phyloP scores from a whole-genome alignment of 2,113 vertebrate genomes.

The Peucedramus taeniatus region DNA sequence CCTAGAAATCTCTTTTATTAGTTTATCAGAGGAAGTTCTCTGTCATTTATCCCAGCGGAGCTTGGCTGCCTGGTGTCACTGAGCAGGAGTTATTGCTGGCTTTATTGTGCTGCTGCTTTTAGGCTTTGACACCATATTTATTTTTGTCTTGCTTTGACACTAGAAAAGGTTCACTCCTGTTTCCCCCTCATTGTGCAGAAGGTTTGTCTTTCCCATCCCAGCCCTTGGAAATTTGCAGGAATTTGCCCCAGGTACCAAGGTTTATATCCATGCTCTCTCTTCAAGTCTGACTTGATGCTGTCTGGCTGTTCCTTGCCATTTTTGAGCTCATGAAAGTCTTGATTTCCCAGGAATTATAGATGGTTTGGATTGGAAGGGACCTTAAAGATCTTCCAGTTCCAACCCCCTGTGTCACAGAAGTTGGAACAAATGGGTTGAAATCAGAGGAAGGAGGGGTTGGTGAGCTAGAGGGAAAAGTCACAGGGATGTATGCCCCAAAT shows the following conservation, averaged over 20 bases:
- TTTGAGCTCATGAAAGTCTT: neutral
- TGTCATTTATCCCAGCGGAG: slow-evolving; percentile 51
- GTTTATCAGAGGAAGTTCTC: slow-evolving; percentile 66
- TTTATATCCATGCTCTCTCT: neutral
- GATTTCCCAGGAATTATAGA: neutral
- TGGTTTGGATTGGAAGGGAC: neutral
- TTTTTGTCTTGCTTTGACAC: neutral
- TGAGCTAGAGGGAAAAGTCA: neutral
- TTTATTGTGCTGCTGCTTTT: neutral
- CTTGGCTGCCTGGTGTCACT: slow-evolving; percentile 13
- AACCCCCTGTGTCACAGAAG: neutral
- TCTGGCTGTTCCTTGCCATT: neutral
- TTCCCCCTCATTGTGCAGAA: neutral
- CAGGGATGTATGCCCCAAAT: fast-evolving
- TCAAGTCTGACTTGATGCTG: neutral
- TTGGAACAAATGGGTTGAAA: neutral
- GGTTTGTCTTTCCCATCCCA: neutral
- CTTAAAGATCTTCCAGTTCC: neutral
- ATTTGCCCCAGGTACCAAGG: neutral
- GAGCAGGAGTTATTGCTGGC: neutral
- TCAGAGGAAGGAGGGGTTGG: neutral
- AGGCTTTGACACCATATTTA: neutral
- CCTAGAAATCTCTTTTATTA: slow-evolving; percentile 69
- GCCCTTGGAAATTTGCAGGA: neutral
- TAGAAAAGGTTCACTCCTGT: neutral